These are phyloP conservation scores for Dromococcyx pavoninus DNA, from an alignment of 2,797 vertebrate genomes.

Conservation along the genomic window DNA sequence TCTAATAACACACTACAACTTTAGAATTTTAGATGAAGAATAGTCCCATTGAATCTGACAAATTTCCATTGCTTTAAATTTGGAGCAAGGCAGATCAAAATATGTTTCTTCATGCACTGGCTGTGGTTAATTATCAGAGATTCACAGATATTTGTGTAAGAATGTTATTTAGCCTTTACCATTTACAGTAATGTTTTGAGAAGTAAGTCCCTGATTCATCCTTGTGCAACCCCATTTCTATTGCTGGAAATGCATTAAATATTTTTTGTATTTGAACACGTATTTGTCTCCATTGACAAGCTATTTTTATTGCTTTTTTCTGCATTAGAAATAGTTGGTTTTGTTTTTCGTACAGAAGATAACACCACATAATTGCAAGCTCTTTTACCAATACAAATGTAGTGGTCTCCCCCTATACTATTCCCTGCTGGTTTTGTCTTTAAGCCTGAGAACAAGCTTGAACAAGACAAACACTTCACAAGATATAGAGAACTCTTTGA, in stretches of 20 bases:
- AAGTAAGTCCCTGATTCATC: conserved; percentile 27
- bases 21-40: not conserved
- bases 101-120: not conserved
- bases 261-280: not conserved
- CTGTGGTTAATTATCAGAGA: conserved; percentile 50
- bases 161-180: conserved; percentile 52
- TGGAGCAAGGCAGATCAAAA: not conserved
- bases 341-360: not conserved
- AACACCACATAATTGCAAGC: not conserved
- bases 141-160: conserved; percentile 13
- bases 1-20: not conserved
- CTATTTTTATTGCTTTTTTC: not conserved
- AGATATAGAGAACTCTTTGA: not conserved
- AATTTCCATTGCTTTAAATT: not conserved
- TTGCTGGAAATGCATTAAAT: not conserved
- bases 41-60: not conserved
- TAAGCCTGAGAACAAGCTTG: not conserved
- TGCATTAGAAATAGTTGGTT: not conserved
- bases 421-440: not conserved
- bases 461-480: conserved; percentile 11
- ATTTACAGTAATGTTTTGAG: conserved; percentile 69
- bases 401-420: not conserved
- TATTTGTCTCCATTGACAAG: not conserved
- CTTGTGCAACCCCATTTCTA: not conserved
- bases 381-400: not conserved